These are phyloP conservation scores for Asbolus verrucosus DNA, from an alignment of 1,140 invertebrate genomes.

Conservation along the genomic window DNA sequence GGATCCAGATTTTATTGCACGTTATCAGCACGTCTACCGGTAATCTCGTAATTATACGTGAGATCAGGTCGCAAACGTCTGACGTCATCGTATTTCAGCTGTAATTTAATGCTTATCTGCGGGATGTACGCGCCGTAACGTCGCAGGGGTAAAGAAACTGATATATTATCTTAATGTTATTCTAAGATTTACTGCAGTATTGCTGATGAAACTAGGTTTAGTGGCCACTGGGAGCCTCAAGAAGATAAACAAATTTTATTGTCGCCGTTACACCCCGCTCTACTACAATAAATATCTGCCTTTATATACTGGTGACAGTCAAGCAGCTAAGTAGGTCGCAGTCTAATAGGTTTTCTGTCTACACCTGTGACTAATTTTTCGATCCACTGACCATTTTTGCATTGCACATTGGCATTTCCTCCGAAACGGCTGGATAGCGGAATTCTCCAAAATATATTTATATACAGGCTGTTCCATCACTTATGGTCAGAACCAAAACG, in stretches of 20 bases:
- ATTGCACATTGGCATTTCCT: no score
- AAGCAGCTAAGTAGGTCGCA: slow-evolving; percentile 17
- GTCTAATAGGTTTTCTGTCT: no score
- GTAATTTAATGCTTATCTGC: slow-evolving; percentile 46
- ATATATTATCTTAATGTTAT: slow-evolving; percentile 40
- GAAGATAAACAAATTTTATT: slow-evolving; percentile 37
- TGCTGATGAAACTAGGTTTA: slow-evolving; percentile 28
- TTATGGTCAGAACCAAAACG: no score
- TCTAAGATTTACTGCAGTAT: slow-evolving; percentile 23
- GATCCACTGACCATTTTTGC: no score
- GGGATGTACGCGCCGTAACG: slow-evolving; percentile 23
- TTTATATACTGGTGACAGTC: slow-evolving; percentile 29
- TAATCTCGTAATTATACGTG: slow-evolving; percentile 50
- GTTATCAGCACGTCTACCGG: slow-evolving; percentile 41
- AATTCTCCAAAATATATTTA: no score
- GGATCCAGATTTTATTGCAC: slow-evolving; percentile 27
- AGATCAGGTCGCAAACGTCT: slow-evolving; percentile 43
- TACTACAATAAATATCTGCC: slow-evolving; percentile 30
- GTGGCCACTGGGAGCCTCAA: slow-evolving; percentile 27
- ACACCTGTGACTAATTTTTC: no score
- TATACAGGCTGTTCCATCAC: no score
- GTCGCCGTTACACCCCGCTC: slow-evolving; percentile 15
- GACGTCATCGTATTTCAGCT: slow-evolving; percentile 42
- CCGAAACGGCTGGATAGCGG: no score
- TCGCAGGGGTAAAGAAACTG: slow-evolving; percentile 30